Conservation (phyloP, 2,797 vertebrate genomes). For the Phalanger gymnotis region DNA sequence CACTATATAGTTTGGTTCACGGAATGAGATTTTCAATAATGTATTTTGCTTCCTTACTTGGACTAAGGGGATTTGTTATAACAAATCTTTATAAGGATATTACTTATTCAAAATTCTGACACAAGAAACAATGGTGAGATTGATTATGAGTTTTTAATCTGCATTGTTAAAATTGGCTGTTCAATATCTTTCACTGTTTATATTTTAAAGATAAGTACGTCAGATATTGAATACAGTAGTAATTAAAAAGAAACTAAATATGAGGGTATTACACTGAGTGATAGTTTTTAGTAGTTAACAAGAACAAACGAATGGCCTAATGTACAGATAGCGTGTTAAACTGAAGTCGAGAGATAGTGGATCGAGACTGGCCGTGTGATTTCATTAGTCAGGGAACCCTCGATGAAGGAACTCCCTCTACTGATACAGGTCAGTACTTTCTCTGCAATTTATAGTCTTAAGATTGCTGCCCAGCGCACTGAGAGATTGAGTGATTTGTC, state of each 20-base stretch:
- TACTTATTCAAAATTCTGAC: background rate
- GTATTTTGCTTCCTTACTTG: background rate
- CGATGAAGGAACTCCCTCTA: background rate
- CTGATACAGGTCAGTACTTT: background rate
- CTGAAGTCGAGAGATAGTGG: background rate
- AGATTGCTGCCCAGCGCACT: background rate
- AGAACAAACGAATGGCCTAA: background rate
- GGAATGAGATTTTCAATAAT: background rate
- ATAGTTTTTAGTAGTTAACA: background rate
- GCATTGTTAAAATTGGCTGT: background rate
- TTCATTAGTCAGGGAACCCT: background rate
- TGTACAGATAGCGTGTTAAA: background rate
- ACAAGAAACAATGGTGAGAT: background rate
- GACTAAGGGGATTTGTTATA: background rate
- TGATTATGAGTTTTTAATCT: background rate
- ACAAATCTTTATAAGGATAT: conserved; percentile 12
- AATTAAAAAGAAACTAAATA: background rate
- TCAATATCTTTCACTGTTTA: background rate
- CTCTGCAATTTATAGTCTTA: background rate
- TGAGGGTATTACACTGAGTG: background rate
- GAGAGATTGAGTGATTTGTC: background rate
- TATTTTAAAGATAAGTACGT: background rate
- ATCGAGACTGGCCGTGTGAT: background rate
- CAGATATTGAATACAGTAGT: background rate
- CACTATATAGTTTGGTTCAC: background rate